Evolutionary conservation across 2,888 invertebrate genomes (phyloP), one percentile per base, ranked within the genome.

Genomic region (Sipha maydis): DNA sequence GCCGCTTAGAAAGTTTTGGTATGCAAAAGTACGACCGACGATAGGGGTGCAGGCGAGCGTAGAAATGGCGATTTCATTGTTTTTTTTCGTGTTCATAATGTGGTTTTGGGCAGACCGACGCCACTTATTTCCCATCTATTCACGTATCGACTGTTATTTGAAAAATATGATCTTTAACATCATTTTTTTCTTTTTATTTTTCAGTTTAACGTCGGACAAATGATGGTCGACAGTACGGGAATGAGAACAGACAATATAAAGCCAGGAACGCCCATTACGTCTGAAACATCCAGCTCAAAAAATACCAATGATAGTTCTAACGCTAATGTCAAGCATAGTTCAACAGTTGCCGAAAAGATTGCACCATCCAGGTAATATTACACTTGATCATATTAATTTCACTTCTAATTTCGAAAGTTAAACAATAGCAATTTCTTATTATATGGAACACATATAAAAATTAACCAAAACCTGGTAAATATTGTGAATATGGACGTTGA

Each of bases 181-280:
- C 67, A 41, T 25, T 56, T 56, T 73, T 83, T 54, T 89, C 21
- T 78, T 78, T 48, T 25, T 25, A 21, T 21, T 84, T 54, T 90
- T 38, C 90, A 91, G 91, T 91, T 91, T 91, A 91, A 91, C 90
- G 91, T 91, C 89, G 89, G 90, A 85, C 89, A 90, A 90, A 91
- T 91, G 91, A 91, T 91, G 91, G 91, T 91, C 89, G 91, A 91
- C 90, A 91, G 90, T 90, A 91, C 91, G 77, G 91, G 92, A 91
- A 91, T 92, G 90, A 91, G 91, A 90, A 91, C 90, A 48, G 90
- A 85, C 77, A 89, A 83, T 86, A 89, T 89, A 80, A 85, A 88
- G 31, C 85, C 82, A 67, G 88, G 75, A 86, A 83, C 89, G 56
- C 83, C 83, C 38, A 85, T 84, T 31, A 69, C 77, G 78, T 84